These are phyloP conservation scores for Nyctibius bracteatus DNA, from an alignment of 2,113 vertebrate species.

Conservation along the genomic window DNA sequence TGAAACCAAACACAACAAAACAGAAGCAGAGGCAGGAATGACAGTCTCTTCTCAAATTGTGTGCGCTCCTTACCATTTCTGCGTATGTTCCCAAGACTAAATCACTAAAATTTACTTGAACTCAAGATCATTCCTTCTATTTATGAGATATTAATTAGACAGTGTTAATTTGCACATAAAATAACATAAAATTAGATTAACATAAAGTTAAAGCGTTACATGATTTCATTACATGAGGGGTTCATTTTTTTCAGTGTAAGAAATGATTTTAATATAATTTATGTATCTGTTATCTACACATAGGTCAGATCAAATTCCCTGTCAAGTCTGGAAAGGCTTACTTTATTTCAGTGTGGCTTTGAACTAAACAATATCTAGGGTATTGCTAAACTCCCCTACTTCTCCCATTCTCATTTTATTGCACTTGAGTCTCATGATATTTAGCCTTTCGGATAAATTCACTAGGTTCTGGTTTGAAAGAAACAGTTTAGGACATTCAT, in stretches of 20 bases:
- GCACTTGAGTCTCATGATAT: background rate
- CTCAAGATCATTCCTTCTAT: background rate
- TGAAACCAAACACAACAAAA: background rate
- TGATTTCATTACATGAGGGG: background rate
- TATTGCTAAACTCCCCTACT: background rate
- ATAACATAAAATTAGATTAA: background rate
- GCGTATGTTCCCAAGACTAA: background rate
- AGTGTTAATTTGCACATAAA: background rate
- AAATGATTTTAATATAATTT: background rate
- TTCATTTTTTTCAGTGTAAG: background rate
- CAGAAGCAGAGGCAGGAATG: background rate
- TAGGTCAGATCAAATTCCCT: background rate
- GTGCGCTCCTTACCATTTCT: background rate
- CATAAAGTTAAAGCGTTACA: background rate
- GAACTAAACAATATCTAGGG: background rate
- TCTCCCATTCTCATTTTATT: slow-evolving; percentile 1
- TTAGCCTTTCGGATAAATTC: background rate
- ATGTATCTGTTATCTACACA: background rate
- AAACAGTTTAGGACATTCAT: background rate
- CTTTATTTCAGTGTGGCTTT: background rate
- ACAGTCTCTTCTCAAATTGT: background rate
- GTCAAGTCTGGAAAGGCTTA: background rate
- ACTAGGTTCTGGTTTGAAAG: background rate
- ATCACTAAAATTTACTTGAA: background rate
- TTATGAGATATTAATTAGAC: background rate